A percentile compares a stretch with the other conserved stretches of the same genome.
phyloP scores from a whole-genome alignment of 2,888 invertebrate genomes.

The Eulithis testata region DNA sequence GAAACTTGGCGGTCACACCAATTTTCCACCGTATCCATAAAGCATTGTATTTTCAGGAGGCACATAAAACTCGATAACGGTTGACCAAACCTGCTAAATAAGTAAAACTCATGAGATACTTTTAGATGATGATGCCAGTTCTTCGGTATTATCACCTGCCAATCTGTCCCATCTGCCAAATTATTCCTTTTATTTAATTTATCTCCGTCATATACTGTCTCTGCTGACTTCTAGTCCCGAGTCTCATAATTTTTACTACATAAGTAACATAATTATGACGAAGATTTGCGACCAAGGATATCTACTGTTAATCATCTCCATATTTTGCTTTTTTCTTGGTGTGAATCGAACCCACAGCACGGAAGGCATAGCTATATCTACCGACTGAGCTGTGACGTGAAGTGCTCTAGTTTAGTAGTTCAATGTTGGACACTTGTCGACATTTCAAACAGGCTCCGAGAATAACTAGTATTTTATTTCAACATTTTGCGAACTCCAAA shows the following conservation, averaged over 20 bases:
- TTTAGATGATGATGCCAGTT: neutral
- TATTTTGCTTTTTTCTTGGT: no score
- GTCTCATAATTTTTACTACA: no score
- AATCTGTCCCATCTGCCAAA: no score
- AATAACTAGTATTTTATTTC: conserved; percentile 29
- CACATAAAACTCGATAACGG: conserved; percentile 42
- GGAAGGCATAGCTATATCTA: no score
- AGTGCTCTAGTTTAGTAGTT: conserved; percentile 56
- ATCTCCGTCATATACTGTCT: no score
- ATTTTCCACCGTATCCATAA: conserved; percentile 61
- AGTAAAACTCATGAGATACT: neutral
- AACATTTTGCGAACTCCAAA: conserved; percentile 6
- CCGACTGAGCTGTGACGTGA: neutral
- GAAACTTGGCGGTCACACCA: conserved; percentile 72
- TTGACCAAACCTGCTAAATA: conserved; percentile 45
- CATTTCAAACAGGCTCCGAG: conserved; percentile 62
- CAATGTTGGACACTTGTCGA: conserved; percentile 47
- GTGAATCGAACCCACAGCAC: no score
- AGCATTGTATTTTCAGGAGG: conserved; percentile 61
- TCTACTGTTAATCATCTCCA: no score
- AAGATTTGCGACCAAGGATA: no score
- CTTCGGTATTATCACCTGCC: no score
- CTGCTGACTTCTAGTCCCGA: no score
- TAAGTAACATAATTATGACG: no score
- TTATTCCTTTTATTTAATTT: no score